Evolutionary conservation across 2,113 vertebrate species (phyloP).

Genomic region (Burhinus oedicnemus): DNA sequence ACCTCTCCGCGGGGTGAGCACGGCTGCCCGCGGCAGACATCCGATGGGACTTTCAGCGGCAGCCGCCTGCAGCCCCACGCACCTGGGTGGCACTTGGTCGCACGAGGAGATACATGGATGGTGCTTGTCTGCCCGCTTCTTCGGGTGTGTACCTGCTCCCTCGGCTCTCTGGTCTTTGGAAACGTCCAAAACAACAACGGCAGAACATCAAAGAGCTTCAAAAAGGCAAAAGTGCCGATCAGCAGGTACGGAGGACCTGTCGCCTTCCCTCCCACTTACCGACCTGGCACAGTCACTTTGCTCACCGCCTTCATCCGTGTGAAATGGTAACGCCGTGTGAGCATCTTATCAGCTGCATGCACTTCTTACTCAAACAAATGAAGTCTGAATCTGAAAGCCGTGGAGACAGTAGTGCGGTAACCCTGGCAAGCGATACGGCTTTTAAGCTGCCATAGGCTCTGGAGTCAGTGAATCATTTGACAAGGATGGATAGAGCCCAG

Average conservation of each 20-base stretch:
- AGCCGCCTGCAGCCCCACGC: neutral
- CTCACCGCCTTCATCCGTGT: neutral
- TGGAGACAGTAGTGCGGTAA: neutral
- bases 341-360: neutral
- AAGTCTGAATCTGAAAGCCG: neutral
- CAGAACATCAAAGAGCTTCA: too few species aligned
- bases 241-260: neutral
- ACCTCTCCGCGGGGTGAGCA: too few species aligned
- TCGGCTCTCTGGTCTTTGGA: neutral
- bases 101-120: rapidly evolving
- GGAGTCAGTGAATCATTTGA: neutral
- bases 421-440: neutral
- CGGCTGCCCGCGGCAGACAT: neutral
- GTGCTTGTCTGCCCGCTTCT: neutral
- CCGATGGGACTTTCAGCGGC: rapidly evolving
- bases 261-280: neutral
- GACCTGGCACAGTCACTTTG: neutral
- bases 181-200: neutral
- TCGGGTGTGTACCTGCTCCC: neutral
- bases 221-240: neutral
- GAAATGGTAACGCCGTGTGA: neutral
- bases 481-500: neutral
- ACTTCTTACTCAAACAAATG: neutral
- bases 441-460: neutral
- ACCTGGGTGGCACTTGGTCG: too few species aligned